These are phyloP conservation scores for Apamea epomidion DNA, from an alignment of 2,888 invertebrate species.

Conservation along the genomic window DNA sequence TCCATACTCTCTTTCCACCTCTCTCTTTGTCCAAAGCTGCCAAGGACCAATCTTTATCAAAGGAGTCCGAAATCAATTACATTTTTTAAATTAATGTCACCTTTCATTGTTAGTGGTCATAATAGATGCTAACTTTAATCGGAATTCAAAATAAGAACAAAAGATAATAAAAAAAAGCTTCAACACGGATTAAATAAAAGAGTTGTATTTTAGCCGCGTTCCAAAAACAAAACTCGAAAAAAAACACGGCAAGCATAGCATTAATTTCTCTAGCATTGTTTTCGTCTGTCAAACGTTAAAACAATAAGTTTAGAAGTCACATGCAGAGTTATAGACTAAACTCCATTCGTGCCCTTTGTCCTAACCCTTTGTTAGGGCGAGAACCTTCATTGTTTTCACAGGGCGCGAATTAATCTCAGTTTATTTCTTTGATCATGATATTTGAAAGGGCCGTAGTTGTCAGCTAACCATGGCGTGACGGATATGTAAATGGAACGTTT, in stretches of 20 bases:
- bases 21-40: no score
- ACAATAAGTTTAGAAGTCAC: slow-evolving; percentile 87
- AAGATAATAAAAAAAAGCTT: slow-evolving; percentile 14
- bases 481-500: slow-evolving; percentile 83
- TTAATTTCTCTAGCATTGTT: slow-evolving; percentile 84
- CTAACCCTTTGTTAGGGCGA: slow-evolving; percentile 82
- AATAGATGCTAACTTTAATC: not conserved
- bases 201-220: slow-evolving; percentile 18
- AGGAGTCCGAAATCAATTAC: no score
- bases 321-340: slow-evolving; percentile 89
- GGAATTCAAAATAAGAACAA: slow-evolving; percentile 8
- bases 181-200: slow-evolving; percentile 24
- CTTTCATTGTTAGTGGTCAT: not conserved
- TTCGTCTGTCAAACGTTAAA: slow-evolving; percentile 83
- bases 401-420: slow-evolving; percentile 89
- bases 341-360: slow-evolving; percentile 80
- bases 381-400: slow-evolving; percentile 83
- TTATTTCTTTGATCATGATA: slow-evolving; percentile 88
- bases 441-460: slow-evolving; percentile 81
- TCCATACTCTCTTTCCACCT: no score
- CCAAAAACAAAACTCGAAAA: slow-evolving; percentile 61
- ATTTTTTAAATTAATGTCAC: not conserved
- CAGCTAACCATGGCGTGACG: slow-evolving; percentile 79
- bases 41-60: no score
- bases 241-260: slow-evolving; percentile 74